phyloP scores from a whole-genome alignment of 53 echinoderm and acorn worm species.

The Antedon mediterranea region DNA sequence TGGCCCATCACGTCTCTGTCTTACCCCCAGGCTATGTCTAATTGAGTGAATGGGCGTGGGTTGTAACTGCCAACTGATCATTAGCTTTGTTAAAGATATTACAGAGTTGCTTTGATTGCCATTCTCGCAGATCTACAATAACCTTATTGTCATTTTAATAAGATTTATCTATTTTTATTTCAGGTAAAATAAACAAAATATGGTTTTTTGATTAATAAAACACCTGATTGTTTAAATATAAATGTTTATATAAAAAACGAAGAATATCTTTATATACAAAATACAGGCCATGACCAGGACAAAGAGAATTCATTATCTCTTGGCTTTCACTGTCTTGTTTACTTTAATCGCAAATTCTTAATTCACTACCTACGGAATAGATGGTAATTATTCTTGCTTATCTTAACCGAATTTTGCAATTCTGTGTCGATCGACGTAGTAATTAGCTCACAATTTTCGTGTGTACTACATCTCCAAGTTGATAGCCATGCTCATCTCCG shows the following conservation, averaged over 20 bases:
- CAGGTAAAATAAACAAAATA: not conserved
- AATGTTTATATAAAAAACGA: not conserved
- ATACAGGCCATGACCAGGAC: not conserved
- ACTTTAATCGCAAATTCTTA: not conserved
- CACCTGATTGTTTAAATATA: not conserved
- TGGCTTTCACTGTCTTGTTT: not conserved
- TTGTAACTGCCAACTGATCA: not conserved
- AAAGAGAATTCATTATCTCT: not conserved
- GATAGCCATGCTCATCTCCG: not conserved
- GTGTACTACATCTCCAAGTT: not conserved
- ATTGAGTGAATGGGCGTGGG: not conserved
- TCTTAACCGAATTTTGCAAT: not conserved
- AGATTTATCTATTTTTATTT: not conserved
- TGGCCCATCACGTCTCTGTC: not conserved
- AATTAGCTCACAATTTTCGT: not conserved
- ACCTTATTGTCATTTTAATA: not conserved
- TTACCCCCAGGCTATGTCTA: not conserved
- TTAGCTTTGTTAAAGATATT: not conserved
- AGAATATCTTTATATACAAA: not conserved
- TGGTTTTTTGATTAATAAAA: not conserved
- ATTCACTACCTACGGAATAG: not conserved
- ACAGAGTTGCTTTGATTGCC: not conserved
- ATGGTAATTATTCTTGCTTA: not conserved
- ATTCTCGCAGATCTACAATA: not conserved
- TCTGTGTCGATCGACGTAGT: not conserved